These are phyloP conservation scores for Tenebrosternarchus preto DNA, from an alignment of 2,113 vertebrate genomes.

Conservation along the genomic window DNA sequence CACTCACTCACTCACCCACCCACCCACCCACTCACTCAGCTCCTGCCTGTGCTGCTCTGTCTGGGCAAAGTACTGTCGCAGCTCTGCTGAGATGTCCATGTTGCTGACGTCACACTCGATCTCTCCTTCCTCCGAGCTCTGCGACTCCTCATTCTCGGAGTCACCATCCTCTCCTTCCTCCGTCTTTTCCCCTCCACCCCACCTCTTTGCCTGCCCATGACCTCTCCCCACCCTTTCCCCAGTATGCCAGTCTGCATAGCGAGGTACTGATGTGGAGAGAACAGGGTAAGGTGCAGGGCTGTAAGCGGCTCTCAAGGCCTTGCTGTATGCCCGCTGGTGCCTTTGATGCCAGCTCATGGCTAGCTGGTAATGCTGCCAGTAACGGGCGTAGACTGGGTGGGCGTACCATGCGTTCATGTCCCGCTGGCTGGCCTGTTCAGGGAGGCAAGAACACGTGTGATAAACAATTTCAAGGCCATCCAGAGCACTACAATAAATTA, in stretches of 20 bases:
- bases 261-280: constrained; percentile 31
- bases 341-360: constrained; percentile 86
- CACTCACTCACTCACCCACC: constrained; percentile 73
- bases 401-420: constrained; percentile 72
- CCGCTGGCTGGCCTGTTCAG: constrained; percentile 32
- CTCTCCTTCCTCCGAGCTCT: constrained; percentile 68
- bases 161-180: constrained; percentile 5
- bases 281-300: constrained; percentile 41
- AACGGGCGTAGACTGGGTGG: constrained; percentile 77
- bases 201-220: background rate
- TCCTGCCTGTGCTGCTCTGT: constrained; percentile 88
- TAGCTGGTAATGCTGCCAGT: constrained; percentile 90
- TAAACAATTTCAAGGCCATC: background rate
- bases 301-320: constrained; percentile 74
- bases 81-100: constrained; percentile 95
- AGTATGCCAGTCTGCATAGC: constrained; percentile 64
- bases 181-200: background rate
- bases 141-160: constrained; percentile 56
- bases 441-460: background rate
- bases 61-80: constrained; percentile 90
- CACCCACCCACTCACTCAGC: constrained; percentile 79
- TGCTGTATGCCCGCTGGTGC: constrained; percentile 82
- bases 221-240: constrained; percentile 16
- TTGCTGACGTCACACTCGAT: constrained; percentile 89
- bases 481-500: background rate